Base-by-base conservation (phyloP, 2,888 invertebrate genomes). In the Cephonodes hylas region DNA sequence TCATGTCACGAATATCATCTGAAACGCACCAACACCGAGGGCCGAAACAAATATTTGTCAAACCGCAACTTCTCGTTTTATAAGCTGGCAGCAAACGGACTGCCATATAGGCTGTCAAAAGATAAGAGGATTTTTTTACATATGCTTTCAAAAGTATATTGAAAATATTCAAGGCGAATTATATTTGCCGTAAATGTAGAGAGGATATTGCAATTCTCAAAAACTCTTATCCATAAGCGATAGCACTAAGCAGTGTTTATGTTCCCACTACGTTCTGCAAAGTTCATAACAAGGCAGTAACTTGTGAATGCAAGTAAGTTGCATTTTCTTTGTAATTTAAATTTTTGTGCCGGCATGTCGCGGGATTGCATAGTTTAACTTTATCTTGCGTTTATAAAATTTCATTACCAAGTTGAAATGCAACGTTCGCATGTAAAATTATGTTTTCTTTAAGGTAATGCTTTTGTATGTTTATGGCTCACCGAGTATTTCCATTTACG, bases 311-410 rank as follows among this genome's bases (percentile, higher is more conserved):
- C 79, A 76, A 83, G 76, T 82, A 74, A 75, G 74, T 73, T 76
- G 77, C 82, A 84, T 82, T 85, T 87, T 84, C 85, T 84, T 86
- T 81, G 83, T 85, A 86, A 88, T 88, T 86, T 86, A 83, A 88
- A 88, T 86, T 84, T 87, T 85, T 75, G 75, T 77, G 77, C 77
- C 79, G 81, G 78, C 77, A 79, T 81, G 74, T 81, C 42, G 23
- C 25, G 22, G 22, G 45, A 77, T 76, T 75, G 79, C 77, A 73
- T 76, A 74, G 77, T 77, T 72, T 71, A 78, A 75, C 70, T 76
- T 74, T 63, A 68, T 62, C 42, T 60, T 60, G 48, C 48, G 27
- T 13, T 42, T 59, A 59, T 48, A 22, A 23, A 27, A 53, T 53
- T 31, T 53, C 31, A 53, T 53, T 53, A 53, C 53, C 31, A 31